Conservation (phyloP, 1,140 invertebrate genomes). For the Drosophila suzukii region DNA sequence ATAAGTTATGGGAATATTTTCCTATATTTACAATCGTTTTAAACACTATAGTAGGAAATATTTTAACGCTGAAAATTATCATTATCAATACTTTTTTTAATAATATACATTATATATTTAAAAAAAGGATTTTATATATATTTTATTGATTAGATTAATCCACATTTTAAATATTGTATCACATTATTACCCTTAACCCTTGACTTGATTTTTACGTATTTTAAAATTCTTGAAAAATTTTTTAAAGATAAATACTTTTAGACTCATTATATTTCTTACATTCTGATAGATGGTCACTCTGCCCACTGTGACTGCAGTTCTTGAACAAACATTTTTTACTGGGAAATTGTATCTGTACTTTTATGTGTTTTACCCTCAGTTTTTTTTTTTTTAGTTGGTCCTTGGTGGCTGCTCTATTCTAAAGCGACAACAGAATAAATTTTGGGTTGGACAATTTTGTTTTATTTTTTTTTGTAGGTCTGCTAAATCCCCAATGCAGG, state of each 20-base stretch:
- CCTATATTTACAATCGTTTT: background rate
- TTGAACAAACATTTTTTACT: constrained; percentile 28
- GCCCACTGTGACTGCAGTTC: constrained; percentile 42
- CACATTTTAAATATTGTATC: too few species aligned
- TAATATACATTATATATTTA: too few species aligned
- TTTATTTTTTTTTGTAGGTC: constrained; percentile 33
- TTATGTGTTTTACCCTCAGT: constrained; percentile 39
- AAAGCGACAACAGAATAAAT: constrained; percentile 63
- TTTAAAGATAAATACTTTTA: too few species aligned
- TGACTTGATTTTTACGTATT: too few species aligned
- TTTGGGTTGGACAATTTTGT: constrained; percentile 49
- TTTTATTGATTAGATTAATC: too few species aligned
- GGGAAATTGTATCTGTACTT: constrained; percentile 55
- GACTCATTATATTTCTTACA: too few species aligned
- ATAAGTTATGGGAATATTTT: background rate
- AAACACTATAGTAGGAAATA: background rate
- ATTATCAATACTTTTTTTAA: too few species aligned
- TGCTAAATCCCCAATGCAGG: constrained; percentile 53
- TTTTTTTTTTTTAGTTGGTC: constrained; percentile 52
- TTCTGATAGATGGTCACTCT: too few species aligned
- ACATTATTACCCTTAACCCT: too few species aligned
- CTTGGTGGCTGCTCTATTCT: constrained; percentile 56
- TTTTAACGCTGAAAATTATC: too few species aligned
- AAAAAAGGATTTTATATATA: too few species aligned
- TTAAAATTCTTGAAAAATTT: too few species aligned